Conservation (phyloP, 1,140 invertebrate species). For the Conus betulinus region DNA sequence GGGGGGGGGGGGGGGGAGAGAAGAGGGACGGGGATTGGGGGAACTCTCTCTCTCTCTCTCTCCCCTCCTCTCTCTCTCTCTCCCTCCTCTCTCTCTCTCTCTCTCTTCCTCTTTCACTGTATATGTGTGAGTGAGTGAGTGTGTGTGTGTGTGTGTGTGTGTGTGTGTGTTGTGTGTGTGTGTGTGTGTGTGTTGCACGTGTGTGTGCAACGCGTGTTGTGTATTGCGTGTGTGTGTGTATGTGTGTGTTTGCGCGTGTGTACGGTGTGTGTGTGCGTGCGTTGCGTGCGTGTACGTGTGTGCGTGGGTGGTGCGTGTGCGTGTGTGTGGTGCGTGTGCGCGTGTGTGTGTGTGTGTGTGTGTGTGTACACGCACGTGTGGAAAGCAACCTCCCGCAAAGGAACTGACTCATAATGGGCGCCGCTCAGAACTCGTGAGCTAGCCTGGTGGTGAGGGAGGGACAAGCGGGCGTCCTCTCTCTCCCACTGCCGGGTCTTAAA, state of each 20-base stretch:
- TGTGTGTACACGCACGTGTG: neutral
- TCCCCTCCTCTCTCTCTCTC: too few relatives aligned
- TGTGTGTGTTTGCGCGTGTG: constrained; percentile 10
- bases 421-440: neutral
- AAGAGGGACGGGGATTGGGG: too few relatives aligned
- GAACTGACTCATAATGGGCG: too few relatives aligned
- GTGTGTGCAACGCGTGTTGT: neutral
- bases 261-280: constrained; percentile 2
- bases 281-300: constrained; percentile 13
- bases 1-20: too few relatives aligned
- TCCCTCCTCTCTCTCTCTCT: too few relatives aligned
- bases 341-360: neutral
- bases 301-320: neutral
- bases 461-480: neutral
- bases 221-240: neutral
- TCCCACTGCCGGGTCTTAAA: too few relatives aligned
- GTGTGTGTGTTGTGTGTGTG: too few relatives aligned
- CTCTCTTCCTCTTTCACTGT: too few relatives aligned
- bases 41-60: too few relatives aligned
- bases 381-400: neutral
- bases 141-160: too few relatives aligned
- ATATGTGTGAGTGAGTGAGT: too few relatives aligned
- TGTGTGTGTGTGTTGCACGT: neutral
- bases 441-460: neutral
- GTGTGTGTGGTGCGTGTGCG: neutral